phyloP scores from a whole-genome alignment of 2,797 vertebrate genomes.

The Acrossocheilus fasciatus region DNA sequence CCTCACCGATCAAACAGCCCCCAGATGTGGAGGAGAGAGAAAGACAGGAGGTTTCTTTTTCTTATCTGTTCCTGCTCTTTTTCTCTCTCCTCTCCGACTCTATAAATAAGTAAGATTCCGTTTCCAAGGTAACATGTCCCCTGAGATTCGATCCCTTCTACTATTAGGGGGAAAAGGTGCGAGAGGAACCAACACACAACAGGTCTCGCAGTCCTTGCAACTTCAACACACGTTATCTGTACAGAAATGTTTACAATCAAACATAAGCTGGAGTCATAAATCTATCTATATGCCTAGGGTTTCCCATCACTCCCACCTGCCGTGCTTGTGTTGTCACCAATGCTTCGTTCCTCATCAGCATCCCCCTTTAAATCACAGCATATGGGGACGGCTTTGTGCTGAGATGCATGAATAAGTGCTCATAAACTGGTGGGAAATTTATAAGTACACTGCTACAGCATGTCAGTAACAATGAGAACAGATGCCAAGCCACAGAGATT shows the following conservation, averaged over 20 bases:
- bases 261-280: slow-evolving; percentile 28
- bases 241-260: slow-evolving; percentile 22
- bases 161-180: slow-evolving; percentile 59
- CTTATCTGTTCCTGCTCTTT: slow-evolving; percentile 35
- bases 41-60: slow-evolving; percentile 24
- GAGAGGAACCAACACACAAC: slow-evolving; percentile 35
- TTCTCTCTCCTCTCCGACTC: slow-evolving; percentile 66
- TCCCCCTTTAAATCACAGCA: slow-evolving; percentile 47
- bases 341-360: slow-evolving; percentile 1
- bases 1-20: slow-evolving; percentile 11
- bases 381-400: slow-evolving; percentile 52
- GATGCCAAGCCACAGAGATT: neutral
- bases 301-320: slow-evolving; percentile 32
- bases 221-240: neutral
- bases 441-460: slow-evolving; percentile 27
- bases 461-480: slow-evolving; percentile 30
- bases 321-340: slow-evolving; percentile 9
- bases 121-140: slow-evolving; percentile 85
- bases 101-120: slow-evolving; percentile 84
- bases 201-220: slow-evolving; percentile 22
- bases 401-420: slow-evolving; percentile 38
- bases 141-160: slow-evolving; percentile 79
- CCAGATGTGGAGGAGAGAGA: neutral
- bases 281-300: slow-evolving; percentile 1
- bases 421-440: slow-evolving; percentile 45